A percentile compares a stretch with the other conserved stretches of the same genome.
Evolutionary conservation across 1,140 invertebrate genomes (phyloP).

Genomic region (Drosophila equinoxialis): DNA sequence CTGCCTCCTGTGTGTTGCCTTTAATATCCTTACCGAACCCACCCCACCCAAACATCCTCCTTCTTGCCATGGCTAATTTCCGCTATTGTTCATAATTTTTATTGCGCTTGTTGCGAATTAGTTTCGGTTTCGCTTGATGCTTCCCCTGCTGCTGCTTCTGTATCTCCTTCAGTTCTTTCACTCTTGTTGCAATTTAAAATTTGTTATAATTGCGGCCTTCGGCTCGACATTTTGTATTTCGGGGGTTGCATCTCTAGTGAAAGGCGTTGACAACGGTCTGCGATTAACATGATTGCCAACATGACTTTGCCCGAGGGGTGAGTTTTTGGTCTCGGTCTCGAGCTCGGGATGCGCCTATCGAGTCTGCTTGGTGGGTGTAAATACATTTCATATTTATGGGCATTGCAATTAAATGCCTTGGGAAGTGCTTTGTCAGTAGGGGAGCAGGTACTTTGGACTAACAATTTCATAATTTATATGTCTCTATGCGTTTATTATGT

Average conservation of each 20-base stretch:
- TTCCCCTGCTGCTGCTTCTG: not conserved
- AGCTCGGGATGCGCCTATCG: slow-evolving; percentile 7
- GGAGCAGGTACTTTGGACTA: slow-evolving; percentile 25
- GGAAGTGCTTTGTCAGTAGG: slow-evolving; percentile 16
- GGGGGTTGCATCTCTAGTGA: slow-evolving; percentile 55
- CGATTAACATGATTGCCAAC: slow-evolving; percentile 70
- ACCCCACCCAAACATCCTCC: not conserved
- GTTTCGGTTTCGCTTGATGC: slow-evolving; percentile 72
- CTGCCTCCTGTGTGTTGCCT: not conserved
- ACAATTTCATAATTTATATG: slow-evolving; percentile 26
- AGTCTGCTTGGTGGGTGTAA: slow-evolving; percentile 26
- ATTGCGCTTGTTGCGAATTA: slow-evolving; percentile 82
- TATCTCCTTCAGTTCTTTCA: not conserved
- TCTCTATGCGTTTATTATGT: not conserved
- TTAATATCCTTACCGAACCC: slow-evolving; percentile 30
- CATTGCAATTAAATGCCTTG: slow-evolving; percentile 61
- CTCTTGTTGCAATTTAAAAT: slow-evolving; percentile 75
- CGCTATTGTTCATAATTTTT: slow-evolving; percentile 82
- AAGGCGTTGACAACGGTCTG: slow-evolving; percentile 71
- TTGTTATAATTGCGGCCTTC: slow-evolving; percentile 63
- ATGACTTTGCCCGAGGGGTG: slow-evolving; percentile 39
- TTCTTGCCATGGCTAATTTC: slow-evolving; percentile 72
- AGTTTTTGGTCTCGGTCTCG: slow-evolving; percentile 6
- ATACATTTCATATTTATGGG: slow-evolving; percentile 37
- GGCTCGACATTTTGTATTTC: slow-evolving; percentile 24